Evolutionary conservation across 2,797 vertebrate genomes (phyloP), one percentile per base, ranked within the genome.

Genomic region (Epinephelus coioides): DNA sequence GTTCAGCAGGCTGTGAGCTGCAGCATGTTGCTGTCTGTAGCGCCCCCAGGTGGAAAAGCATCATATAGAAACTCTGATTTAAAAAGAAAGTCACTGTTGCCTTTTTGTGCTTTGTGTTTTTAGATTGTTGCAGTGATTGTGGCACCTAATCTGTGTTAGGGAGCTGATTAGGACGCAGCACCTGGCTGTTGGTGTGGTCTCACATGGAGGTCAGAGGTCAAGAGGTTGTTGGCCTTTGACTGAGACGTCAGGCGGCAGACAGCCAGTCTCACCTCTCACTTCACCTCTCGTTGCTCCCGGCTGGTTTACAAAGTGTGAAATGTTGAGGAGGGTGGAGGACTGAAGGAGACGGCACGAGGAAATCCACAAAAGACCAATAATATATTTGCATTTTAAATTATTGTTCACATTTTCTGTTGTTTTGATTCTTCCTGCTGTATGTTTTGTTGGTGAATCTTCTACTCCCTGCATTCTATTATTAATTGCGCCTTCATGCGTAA

Each of bases 1-100:
- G 70, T 55, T 69, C 70, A 54, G n/a, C 38, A 49, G 62, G 46
- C 54, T 82, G 34, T 3, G 8, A 70, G 43, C 53, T 15, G 3
- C n/a, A 30, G 50, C 2, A 69, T 73, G 69, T 47, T 30, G 55
- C 55, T 78, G 88, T 79, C 82, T 90, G 78, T 46, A 91, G 90
- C 76, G 73, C 90, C 93, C 86, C 88, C 91, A 47, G 69, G 62
- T 91, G 92, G 88, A 79, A 9, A n/a, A 15, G 14, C n/a, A 21
- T 21, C 27, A 40, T 47, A 54, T 3, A 59, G 18, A 38, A n/a
- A 8, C 13, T 13, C 40, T 43, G 9, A 43, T 12, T 62, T 43
- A 14, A 14, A 54, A 3, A 34, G 8, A 30, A 44, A 3, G 7
- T 68, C 15, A 49, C 23, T 14, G 18, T 13, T 27, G 3, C 11